A percentile compares a stretch with the other conserved stretches of the same genome.
phyloP scores from a whole-genome alignment of 1,140 invertebrate genomes.

The Calephelis virginiensis region DNA sequence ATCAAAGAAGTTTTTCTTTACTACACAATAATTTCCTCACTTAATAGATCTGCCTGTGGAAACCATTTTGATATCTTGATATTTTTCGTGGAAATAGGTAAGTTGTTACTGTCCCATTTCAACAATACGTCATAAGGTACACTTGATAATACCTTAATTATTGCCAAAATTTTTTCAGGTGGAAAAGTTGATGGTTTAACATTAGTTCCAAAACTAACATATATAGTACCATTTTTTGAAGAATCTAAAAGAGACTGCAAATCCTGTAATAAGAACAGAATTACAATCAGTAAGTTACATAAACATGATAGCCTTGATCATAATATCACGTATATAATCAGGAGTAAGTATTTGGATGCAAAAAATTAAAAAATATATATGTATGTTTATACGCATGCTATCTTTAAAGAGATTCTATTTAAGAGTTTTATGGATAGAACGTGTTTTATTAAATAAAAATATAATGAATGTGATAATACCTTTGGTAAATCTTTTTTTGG shows the following conservation, averaged over 20 bases:
- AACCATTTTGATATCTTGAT: slow-evolving; percentile 76
- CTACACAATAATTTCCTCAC: slow-evolving; percentile 28
- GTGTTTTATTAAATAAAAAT: no score
- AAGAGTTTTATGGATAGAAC: no score
- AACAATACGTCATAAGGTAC: slow-evolving; percentile 72
- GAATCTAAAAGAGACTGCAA: slow-evolving; percentile 19
- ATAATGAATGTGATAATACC: slow-evolving; percentile 20
- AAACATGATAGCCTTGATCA: no score
- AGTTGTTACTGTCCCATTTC: slow-evolving; percentile 67
- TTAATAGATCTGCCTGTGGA: slow-evolving; percentile 71
- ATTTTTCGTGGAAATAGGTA: slow-evolving; percentile 64
- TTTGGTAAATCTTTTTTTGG: slow-evolving; percentile 42
- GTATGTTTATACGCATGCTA: no score
- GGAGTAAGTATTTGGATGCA: no score
- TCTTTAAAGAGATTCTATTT: no score
- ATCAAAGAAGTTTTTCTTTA: no score
- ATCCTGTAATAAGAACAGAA: no score
- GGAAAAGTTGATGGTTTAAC: slow-evolving; percentile 63
- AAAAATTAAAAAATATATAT: no score
- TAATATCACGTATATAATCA: no score
- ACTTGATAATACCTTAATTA: slow-evolving; percentile 66
- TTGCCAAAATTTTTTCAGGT: slow-evolving; percentile 48
- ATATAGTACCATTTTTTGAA: slow-evolving; percentile 51
- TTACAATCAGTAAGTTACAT: no score
- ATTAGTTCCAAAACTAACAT: slow-evolving; percentile 25